Base-by-base conservation (phyloP, 2,888 invertebrate genomes). In the Pyrochroa serraticornis region DNA sequence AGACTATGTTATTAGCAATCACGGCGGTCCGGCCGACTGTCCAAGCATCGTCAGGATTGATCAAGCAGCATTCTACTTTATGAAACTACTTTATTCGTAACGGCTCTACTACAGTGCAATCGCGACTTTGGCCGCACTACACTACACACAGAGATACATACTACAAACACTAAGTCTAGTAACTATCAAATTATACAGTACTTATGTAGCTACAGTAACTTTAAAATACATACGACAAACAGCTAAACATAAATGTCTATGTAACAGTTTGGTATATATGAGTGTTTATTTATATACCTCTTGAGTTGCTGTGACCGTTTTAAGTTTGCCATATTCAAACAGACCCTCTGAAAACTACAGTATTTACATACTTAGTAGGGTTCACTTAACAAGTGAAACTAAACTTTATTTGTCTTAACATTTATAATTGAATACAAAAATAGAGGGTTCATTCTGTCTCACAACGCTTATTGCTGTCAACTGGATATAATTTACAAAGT, bases 61-160 rank as follows among this genome's bases (percentile, higher is more conserved):
- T 75, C 80, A 81, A 80, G 80, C 80, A 79, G 77, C 79, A 77
- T 76, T 77, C 81, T 81, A 81, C 81, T 80, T 78, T 79, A 79
- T 79, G 78, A 80, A 81, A 80, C 82, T 82, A 82, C 81, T 82
- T 82, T 82, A 82, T 82, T 81, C 76, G 76, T 77, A 81, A 81
- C 79, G 77, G 79, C 80, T 80, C 79, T 79, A 77, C 77, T 80
- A 81, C 81, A 82, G 81, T 81, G 81, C 81, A 81, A 75, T 67
- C 71, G 75, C 75, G 76, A 72, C 75, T 60, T 58, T 55, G 69
- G 69, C 69, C 76, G 72, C 72, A 70, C 78, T 79, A 79, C 77
- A 76, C 79, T 79, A 79, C 79, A 78, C 78, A 78, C 78, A 76
- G 70, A 78, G 72, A 77, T 78, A 79, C 78, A 77, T 74, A 71